These are phyloP conservation scores for Moxostoma hubbsi DNA, from an alignment of 2,797 vertebrate species.

Conservation along the genomic window DNA sequence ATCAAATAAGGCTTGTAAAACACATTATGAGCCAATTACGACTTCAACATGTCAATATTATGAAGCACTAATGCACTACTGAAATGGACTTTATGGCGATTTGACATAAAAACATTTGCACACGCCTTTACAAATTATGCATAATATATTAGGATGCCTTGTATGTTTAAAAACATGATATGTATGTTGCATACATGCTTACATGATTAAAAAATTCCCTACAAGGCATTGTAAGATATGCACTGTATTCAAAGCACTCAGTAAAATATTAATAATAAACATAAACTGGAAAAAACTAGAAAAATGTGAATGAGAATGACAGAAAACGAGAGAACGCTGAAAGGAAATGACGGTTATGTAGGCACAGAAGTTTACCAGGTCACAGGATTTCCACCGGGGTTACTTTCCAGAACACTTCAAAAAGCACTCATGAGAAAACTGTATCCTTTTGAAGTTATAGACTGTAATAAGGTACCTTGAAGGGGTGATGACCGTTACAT, in stretches of 20 bases:
- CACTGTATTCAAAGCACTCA: constrained; percentile 52
- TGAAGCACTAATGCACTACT: constrained; percentile 31
- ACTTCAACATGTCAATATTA: constrained; percentile 1
- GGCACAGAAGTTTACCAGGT: constrained; percentile 53
- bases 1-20: constrained; percentile 26
- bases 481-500: neutral
- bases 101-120: constrained; percentile 24
- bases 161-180: constrained; percentile 33
- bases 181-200: constrained; percentile 33
- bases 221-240: constrained; percentile 12
- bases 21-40: neutral
- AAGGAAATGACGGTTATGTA: constrained; percentile 33
- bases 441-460: constrained; percentile 29
- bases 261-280: constrained; percentile 42
- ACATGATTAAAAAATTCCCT: neutral
- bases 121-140: constrained; percentile 29
- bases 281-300: constrained; percentile 32
- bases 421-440: constrained; percentile 34
- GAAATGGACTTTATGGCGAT: constrained; percentile 13
- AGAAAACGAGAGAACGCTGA: constrained; percentile 54
- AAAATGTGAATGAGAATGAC: constrained; percentile 33
- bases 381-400: constrained; percentile 14
- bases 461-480: neutral
- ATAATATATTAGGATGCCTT: constrained; percentile 28
- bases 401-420: constrained; percentile 35